Conservation (phyloP, 1,140 invertebrate genomes). For the Stenopsyche tienmushanensis region DNA sequence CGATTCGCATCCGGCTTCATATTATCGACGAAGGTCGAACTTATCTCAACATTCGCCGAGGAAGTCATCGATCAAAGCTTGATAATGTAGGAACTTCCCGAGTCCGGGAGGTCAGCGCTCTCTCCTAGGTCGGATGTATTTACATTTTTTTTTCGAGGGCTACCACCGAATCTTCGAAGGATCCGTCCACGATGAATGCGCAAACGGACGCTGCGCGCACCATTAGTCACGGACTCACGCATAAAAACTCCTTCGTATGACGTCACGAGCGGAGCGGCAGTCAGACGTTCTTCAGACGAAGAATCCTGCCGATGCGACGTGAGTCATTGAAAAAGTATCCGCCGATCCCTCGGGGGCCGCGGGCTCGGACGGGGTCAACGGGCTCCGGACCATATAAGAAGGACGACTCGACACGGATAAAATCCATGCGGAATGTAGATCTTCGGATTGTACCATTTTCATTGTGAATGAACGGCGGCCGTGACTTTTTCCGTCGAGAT, state of each 20-base stretch:
- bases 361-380: neutral
- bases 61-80: no score
- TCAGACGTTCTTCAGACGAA: slow-evolving; percentile 23
- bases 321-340: slow-evolving; percentile 7
- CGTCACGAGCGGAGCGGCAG: slow-evolving; percentile 12
- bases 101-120: neutral
- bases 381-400: neutral
- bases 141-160: neutral
- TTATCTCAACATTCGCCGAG: no score
- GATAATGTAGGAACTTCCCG: neutral
- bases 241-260: slow-evolving; percentile 12
- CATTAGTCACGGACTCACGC: neutral
- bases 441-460: no score
- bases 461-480: neutral
- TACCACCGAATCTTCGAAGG: neutral
- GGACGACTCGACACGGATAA: no score
- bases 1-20: no score
- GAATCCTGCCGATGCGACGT: neutral
- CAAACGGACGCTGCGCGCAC: neutral
- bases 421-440: no score
- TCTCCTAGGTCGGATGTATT: neutral
- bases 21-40: neutral
- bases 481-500: neutral
- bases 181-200: neutral
- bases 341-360: slow-evolving; percentile 5